Base-by-base conservation (phyloP, 2,797 vertebrate genomes). In the Rhynchotus rufescens region DNA sequence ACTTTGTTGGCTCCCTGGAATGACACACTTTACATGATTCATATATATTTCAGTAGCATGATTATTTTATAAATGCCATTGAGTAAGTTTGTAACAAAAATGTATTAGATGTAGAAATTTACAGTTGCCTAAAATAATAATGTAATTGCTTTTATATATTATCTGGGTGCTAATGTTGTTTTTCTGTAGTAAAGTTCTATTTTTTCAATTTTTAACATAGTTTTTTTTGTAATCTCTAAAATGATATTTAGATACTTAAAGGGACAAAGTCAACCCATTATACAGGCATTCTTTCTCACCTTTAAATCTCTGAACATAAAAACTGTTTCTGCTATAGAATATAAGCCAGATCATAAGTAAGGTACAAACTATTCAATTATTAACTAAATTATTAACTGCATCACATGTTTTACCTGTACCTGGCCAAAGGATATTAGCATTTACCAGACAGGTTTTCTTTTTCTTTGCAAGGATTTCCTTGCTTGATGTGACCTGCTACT, bases 31-130 rank as follows among this genome's bases (percentile, higher is more conserved):
- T 95, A 81, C 93, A 80, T 96, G 93, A 98, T 97, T 94, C 96
- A 97, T 97, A 28, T 97, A 95, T 97, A 97, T 97, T 98, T 97
- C 95, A 98, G 92, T 38, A 95, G 90, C 97, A 98, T 98, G 91
- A 98, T 97, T 98, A 97, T 98, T 98, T 98, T 96, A 98, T 98
- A 98, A 98, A 98, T 97, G 95, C 97, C 96, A 97, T 93, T 96
- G 94, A 84, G 88, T 89, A 95, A 94, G 85, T 94, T 96, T 92
- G 85, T 77, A 92, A 95, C 95, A 95, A 96, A 97, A 97, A 97
- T 95, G 57, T 66, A 95, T 96, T 95, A 86, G 89, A 77, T 76
- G 77, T 92, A 95, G 96, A 96, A 97, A 98, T 97, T 97, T 98
- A 97, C 96, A 95, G 95, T 97, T 93, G 95, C 94, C 94, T 96